These are phyloP conservation scores for Erythrocercus mccallii DNA, from an alignment of 2,113 vertebrate genomes.

Conservation along the genomic window DNA sequence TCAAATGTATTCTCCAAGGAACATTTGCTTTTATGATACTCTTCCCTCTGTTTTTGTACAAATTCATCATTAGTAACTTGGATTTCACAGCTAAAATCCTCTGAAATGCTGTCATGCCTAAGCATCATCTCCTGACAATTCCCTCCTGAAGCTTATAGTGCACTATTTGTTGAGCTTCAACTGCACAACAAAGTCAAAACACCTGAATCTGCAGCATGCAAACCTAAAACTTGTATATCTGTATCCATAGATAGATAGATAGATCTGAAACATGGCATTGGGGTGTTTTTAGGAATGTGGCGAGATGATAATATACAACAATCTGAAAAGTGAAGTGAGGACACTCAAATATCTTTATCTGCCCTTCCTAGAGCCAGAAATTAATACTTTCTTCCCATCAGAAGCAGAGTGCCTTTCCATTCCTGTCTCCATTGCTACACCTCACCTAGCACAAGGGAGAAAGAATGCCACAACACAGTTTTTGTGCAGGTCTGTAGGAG, in stretches of 20 bases:
- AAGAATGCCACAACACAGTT: not conserved
- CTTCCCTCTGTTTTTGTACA: not conserved
- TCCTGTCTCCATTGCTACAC: not conserved
- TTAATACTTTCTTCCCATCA: not conserved
- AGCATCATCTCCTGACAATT: not conserved
- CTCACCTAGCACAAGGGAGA: not conserved
- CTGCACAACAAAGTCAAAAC: not conserved
- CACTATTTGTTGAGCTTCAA: not conserved
- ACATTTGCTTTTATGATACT: not conserved
- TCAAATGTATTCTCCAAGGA: not conserved
- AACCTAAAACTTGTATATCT: not conserved
- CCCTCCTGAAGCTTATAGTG: not conserved
- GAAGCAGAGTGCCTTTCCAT: not conserved
- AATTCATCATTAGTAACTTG: not conserved
- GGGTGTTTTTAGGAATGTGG: not conserved
- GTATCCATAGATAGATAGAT: not conserved
- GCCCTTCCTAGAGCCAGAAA: not conserved
- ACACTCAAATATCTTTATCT: not conserved
- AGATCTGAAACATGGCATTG: not conserved
- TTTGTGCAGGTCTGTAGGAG: not conserved
- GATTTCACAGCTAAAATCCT: not conserved
- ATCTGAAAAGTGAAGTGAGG: not conserved
- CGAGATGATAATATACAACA: not conserved
- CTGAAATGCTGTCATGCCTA: not conserved
- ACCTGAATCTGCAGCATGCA: not conserved